Conservation (phyloP, 2,797 vertebrate species). For the Ispidina picta region DNA sequence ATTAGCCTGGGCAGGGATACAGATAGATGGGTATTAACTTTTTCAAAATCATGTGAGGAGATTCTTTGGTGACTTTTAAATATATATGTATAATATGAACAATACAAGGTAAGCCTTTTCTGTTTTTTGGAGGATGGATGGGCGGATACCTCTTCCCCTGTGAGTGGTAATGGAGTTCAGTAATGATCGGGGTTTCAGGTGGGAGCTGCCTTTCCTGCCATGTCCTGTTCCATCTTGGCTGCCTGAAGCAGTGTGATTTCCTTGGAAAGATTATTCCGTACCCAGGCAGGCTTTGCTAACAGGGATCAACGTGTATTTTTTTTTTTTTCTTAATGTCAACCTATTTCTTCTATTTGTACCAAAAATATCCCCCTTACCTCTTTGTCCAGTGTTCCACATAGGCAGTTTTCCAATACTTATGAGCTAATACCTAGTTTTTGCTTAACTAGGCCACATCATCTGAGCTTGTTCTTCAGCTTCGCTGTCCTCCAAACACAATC, state of each 20-base stretch:
- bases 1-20: not conserved
- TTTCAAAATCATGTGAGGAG: not conserved
- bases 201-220: not conserved
- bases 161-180: not conserved
- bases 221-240: not conserved
- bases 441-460: not conserved
- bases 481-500: accelerated
- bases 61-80: not conserved
- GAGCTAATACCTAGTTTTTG: not conserved
- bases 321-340: not conserved
- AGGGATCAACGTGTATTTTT: not conserved
- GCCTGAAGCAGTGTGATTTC: not conserved
- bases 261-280: not conserved
- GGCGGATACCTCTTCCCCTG: not conserved
- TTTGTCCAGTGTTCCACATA: not conserved
- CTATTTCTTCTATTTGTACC: not conserved
- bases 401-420: not conserved
- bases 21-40: not conserved
- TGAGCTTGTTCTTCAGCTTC: not conserved
- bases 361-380: not conserved
- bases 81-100: accelerated
- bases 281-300: not conserved
- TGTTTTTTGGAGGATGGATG: not conserved
- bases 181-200: not conserved
- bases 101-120: not conserved